phyloP scores from a whole-genome alignment of 1,140 invertebrate species.

The Probaryconus sp. region DNA sequence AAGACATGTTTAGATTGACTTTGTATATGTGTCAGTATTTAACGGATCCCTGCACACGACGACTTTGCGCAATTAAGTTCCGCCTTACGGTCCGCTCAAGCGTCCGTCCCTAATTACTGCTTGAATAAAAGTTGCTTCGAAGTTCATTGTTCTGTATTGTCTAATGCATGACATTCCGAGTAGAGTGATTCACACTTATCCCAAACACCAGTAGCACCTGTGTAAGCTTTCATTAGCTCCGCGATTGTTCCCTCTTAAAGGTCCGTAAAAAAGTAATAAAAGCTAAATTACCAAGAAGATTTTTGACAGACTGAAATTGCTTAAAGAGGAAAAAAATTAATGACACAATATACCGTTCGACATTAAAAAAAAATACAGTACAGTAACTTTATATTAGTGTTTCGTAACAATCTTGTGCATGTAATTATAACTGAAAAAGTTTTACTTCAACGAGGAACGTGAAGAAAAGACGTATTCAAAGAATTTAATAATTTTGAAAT shows the following conservation, averaged over 20 bases:
- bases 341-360: too few relatives aligned
- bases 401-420: too few relatives aligned
- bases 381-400: too few relatives aligned
- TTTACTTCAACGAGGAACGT: constrained; percentile 1
- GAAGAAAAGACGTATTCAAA: too few relatives aligned
- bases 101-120: constrained; percentile 63
- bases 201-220: constrained; percentile 40
- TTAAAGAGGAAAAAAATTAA: too few relatives aligned
- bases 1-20: constrained; percentile 33
- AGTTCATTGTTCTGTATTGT: constrained; percentile 54
- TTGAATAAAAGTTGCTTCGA: constrained; percentile 50
- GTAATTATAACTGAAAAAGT: too few relatives aligned
- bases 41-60: constrained; percentile 62
- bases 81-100: constrained; percentile 65
- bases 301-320: too few relatives aligned
- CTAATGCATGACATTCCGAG: constrained; percentile 48
- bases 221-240: constrained; percentile 18
- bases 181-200: constrained; percentile 40
- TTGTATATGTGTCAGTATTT: constrained; percentile 55
- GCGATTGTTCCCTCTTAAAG: constrained; percentile 38
- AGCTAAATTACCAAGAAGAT: too few relatives aligned
- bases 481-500: too few relatives aligned
- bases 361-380: too few relatives aligned
- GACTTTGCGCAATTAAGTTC: constrained; percentile 69
- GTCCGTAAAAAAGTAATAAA: constrained; percentile 20